These are phyloP conservation scores for Leptopilina drosophilae DNA, from an alignment of 2,888 invertebrate species.

Conservation along the genomic window DNA sequence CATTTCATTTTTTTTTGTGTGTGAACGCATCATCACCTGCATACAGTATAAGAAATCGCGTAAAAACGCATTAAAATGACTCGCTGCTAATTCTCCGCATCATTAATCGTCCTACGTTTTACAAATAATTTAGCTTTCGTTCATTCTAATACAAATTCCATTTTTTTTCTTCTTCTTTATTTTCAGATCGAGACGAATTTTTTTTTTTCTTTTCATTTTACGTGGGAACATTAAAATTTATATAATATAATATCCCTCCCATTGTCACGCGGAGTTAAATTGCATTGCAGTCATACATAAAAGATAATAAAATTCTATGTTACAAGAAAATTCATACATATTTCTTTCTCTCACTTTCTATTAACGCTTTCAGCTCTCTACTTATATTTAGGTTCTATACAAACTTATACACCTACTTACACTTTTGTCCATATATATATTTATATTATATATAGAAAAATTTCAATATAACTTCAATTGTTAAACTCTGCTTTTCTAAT, in stretches of 20 bases:
- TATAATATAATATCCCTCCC: slow-evolving; percentile 5
- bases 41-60: slow-evolving; percentile 52
- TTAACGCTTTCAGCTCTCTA: slow-evolving; percentile 55
- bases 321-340: slow-evolving; percentile 62
- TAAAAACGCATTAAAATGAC: slow-evolving; percentile 50
- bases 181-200: slow-evolving; percentile 1
- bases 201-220: slow-evolving; percentile 14
- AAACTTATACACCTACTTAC: slow-evolving; percentile 67
- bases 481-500: slow-evolving; percentile 55
- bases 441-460: slow-evolving; percentile 53
- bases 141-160: slow-evolving; percentile 43
- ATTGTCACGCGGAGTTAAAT: slow-evolving; percentile 29
- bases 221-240: slow-evolving; percentile 47
- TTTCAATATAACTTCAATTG: slow-evolving; percentile 61
- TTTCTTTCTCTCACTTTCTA: slow-evolving; percentile 52
- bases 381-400: slow-evolving; percentile 69
- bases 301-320: slow-evolving; percentile 70
- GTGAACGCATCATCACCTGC: slow-evolving; percentile 44
- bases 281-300: slow-evolving; percentile 59
- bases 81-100: slow-evolving; percentile 49
- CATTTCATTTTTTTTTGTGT: background rate
- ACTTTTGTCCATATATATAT: slow-evolving; percentile 53
- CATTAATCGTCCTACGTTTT: slow-evolving; percentile 47
- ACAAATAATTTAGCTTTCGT: slow-evolving; percentile 55
- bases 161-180: slow-evolving; percentile 27